phyloP scores from a whole-genome alignment of 1,140 invertebrate species.

The Macrobrachium rosenbergii region DNA sequence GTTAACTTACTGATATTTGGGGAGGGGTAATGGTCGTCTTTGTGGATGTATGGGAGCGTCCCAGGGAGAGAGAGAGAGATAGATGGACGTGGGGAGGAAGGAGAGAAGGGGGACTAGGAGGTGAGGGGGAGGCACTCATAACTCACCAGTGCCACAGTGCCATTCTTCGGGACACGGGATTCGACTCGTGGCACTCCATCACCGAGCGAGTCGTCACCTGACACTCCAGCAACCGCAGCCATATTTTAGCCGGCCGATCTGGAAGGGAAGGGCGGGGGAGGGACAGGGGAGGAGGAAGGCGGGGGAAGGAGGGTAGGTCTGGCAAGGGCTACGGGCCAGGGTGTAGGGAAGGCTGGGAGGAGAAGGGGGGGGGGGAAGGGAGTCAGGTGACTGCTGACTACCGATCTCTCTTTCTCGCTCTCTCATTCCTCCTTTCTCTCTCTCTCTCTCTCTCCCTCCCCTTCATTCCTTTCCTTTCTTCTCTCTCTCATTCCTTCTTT shows the following conservation, averaged over 20 bases:
- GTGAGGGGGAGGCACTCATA: slow-evolving; percentile 28
- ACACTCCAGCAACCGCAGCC: slow-evolving; percentile 55
- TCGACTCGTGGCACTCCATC: slow-evolving; percentile 60
- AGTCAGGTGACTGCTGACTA: neutral
- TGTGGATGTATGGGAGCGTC: slow-evolving; percentile 10
- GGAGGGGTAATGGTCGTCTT: too few relatives aligned
- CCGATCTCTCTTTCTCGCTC: neutral
- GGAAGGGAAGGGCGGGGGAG: neutral
- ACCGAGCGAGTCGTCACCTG: slow-evolving; percentile 57
- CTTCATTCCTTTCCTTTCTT: neutral
- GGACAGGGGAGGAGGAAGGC: neutral
- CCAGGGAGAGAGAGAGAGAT: too few relatives aligned
- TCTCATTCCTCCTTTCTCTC: neutral
- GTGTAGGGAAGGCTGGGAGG: neutral
- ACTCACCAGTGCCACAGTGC: slow-evolving; percentile 42
- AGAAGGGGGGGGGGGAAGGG: neutral
- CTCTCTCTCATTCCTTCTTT: neutral
- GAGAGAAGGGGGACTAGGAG: too few relatives aligned
- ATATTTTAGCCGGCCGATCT: slow-evolving; percentile 44
- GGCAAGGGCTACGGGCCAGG: neutral
- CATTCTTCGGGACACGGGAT: slow-evolving; percentile 54
- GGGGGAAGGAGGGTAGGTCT: neutral
- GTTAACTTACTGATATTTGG: too few relatives aligned
- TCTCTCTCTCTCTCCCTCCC: neutral
- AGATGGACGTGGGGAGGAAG: too few relatives aligned